These are phyloP conservation scores for Nyctalus aviator DNA, from an alignment of 2,797 vertebrate species.

Conservation along the genomic window DNA sequence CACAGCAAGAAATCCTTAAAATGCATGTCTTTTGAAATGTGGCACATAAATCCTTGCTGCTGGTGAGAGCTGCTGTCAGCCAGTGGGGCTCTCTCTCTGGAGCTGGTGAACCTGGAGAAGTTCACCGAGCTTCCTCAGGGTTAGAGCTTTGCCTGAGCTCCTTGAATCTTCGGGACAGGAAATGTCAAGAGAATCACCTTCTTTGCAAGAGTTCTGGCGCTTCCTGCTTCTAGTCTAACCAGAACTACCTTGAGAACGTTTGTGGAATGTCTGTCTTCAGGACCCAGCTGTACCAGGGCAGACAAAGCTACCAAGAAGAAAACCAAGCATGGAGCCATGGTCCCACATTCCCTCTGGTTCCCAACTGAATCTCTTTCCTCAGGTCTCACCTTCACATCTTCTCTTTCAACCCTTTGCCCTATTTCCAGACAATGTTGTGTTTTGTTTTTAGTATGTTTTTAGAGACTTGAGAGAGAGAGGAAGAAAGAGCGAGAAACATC, in stretches of 20 bases:
- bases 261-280: not conserved
- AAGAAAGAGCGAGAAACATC: too few relatives aligned
- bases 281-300: not conserved
- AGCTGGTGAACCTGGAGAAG: slow-evolving; percentile 15
- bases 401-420: not conserved
- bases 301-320: not conserved
- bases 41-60: slow-evolving; percentile 73
- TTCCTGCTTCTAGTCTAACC: slow-evolving; percentile 65
- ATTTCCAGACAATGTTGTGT: not conserved
- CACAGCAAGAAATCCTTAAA: slow-evolving; percentile 78
- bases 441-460: too few relatives aligned
- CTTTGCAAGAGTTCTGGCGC: not conserved
- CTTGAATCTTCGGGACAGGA: slow-evolving; percentile 53
- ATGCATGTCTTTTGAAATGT: slow-evolving; percentile 74
- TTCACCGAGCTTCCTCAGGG: slow-evolving; percentile 50
- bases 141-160: not conserved
- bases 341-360: not conserved
- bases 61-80: slow-evolving; percentile 79
- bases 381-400: not conserved
- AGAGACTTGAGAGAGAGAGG: too few relatives aligned
- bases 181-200: slow-evolving; percentile 52
- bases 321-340: not conserved
- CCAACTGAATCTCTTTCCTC: not conserved
- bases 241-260: slow-evolving; percentile 64
- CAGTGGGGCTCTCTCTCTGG: not conserved